A percentile compares a stretch with the other conserved stretches of the same genome.
These are phyloP conservation scores for Procavia capensis DNA, from an alignment of 2,113 vertebrate species.

Conservation along the genomic window DNA sequence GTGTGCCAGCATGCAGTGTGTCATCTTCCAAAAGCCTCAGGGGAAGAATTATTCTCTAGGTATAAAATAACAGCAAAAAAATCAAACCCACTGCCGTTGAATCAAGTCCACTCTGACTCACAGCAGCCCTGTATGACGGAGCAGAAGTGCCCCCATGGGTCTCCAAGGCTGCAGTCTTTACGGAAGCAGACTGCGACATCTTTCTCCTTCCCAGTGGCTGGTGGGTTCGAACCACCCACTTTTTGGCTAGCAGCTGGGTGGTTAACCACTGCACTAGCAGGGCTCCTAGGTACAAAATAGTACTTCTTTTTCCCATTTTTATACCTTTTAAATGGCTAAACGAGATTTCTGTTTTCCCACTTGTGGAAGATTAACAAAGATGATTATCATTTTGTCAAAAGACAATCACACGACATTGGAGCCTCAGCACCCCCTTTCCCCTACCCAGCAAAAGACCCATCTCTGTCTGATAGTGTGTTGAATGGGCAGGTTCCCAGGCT, in stretches of 20 bases:
- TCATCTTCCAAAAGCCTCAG: not conserved
- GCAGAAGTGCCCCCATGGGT: no score
- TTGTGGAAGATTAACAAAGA: conserved; percentile 71
- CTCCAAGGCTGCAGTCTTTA: no score
- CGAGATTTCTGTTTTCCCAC: not conserved
- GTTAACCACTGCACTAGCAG: no score
- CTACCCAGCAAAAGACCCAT: conserved; percentile 64
- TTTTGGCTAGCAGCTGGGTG: no score
- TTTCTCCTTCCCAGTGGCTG: no score
- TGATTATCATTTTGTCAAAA: not conserved
- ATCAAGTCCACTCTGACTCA: no score
- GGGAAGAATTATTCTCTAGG: not conserved
- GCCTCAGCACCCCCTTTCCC: not conserved
- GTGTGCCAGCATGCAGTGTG: conserved; percentile 56
- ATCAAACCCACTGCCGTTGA: no score
- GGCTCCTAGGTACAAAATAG: not conserved
- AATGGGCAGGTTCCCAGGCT: conserved; percentile 47
- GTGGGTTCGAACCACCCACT: no score
- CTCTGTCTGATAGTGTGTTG: conserved; percentile 51
- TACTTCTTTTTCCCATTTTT: conserved; percentile 74
- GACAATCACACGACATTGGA: no score
- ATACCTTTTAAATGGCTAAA: conserved; percentile 73
- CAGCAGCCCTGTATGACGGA: no score
- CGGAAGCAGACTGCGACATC: no score
- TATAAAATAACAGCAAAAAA: no score